These are phyloP conservation scores for Caenorhabditis sp. DNA, from an alignment of 2,888 invertebrate species.

Conservation along the genomic window DNA sequence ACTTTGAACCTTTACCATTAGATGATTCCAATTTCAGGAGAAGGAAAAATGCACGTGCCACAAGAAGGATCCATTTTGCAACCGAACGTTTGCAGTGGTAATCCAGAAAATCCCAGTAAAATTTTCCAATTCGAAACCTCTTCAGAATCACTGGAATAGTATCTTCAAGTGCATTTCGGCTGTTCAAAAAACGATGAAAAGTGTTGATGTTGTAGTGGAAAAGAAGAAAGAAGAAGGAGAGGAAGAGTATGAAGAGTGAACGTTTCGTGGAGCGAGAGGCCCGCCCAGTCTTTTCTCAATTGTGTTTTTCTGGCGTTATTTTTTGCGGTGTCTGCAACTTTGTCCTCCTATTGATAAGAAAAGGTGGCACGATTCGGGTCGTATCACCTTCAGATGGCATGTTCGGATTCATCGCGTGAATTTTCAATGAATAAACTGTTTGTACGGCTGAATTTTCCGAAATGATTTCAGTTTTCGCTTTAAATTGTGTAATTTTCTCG, in stretches of 20 bases:
- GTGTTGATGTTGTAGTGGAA: conserved; percentile 1
- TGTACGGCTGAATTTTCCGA: neutral
- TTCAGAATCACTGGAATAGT: conserved; percentile 55
- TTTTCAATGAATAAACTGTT: conserved; percentile 5
- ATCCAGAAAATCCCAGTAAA: neutral
- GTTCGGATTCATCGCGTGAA: conserved; percentile 46
- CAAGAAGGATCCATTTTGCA: conserved; percentile 49
- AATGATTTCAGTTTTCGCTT: neutral
- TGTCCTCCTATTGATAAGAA: conserved; percentile 52
- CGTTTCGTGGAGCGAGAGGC: conserved; percentile 19
- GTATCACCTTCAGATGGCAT: conserved; percentile 49
- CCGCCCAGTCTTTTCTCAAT: conserved; percentile 11
- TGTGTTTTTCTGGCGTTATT: conserved; percentile 33
- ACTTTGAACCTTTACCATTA: conserved; percentile 6
- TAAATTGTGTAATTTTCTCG: neutral
- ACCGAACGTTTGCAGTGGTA: conserved; percentile 54
- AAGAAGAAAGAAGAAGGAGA: conserved; percentile 11
- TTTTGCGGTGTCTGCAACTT: conserved; percentile 51
- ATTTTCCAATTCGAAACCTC: neutral
- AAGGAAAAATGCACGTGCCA: conserved; percentile 54
- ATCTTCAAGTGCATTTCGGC: conserved; percentile 56
- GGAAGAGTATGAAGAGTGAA: conserved; percentile 28
- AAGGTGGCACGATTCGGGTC: conserved; percentile 58
- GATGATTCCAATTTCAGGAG: conserved; percentile 36
- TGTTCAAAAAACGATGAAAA: conserved; percentile 39